phyloP scores from a whole-genome alignment of 1,140 invertebrate species.

The Matsumurasca onukii region DNA sequence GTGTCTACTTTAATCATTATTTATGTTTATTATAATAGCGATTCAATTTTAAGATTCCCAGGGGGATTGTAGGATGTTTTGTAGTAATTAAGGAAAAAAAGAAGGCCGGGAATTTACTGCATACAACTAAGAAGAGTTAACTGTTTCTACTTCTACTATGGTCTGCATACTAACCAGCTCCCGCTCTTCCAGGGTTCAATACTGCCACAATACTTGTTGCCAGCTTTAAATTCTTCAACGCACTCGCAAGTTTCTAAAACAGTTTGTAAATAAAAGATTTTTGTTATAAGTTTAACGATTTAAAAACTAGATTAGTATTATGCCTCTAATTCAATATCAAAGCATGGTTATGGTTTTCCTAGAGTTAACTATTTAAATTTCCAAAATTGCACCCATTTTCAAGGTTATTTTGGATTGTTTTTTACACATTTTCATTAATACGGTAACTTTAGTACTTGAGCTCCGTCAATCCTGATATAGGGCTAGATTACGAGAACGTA shows the following conservation, averaged over 20 bases:
- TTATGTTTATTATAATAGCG: too few species aligned
- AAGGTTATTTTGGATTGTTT: not conserved
- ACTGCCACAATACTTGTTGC: slow-evolving; percentile 41
- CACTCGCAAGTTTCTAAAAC: slow-evolving; percentile 39
- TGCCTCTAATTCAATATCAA: not conserved
- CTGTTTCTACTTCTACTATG: too few species aligned
- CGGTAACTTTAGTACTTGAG: too few species aligned
- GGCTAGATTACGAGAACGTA: not conserved
- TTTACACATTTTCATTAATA: not conserved
- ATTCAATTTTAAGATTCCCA: too few species aligned
- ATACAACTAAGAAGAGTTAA: too few species aligned
- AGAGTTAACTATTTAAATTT: not conserved
- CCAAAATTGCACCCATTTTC: not conserved
- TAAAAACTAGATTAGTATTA: not conserved
- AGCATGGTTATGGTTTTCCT: not conserved
- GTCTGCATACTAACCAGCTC: slow-evolving; percentile 43
- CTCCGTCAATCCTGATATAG: not conserved
- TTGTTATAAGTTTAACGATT: not conserved
- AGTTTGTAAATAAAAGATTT: not conserved
- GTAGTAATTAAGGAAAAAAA: too few species aligned
- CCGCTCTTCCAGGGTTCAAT: slow-evolving; percentile 45
- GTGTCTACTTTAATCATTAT: too few species aligned
- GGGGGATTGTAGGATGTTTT: too few species aligned
- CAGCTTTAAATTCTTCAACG: slow-evolving; percentile 38
- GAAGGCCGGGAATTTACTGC: too few species aligned